These are phyloP conservation scores for Pemphredon lugubris DNA, from an alignment of 2,888 invertebrate genomes.

Conservation along the genomic window DNA sequence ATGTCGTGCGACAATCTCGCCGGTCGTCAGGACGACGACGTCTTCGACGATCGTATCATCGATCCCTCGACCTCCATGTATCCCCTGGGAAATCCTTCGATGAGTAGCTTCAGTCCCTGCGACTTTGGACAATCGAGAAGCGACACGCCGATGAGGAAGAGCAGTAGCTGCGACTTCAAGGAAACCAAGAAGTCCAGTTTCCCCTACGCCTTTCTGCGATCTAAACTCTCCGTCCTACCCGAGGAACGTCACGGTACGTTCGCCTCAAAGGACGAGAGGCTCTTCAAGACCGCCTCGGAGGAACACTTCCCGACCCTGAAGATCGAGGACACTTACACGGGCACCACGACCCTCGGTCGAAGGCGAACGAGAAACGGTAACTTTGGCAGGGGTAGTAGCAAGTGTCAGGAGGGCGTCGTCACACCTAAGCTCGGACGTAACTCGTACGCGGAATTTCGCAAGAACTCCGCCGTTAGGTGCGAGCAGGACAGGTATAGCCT, in stretches of 20 bases:
- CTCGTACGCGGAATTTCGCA: slow-evolving; percentile 72
- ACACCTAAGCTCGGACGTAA: slow-evolving; percentile 63
- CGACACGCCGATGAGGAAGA: slow-evolving; percentile 72
- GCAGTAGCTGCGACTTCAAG: slow-evolving; percentile 78
- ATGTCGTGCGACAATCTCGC: slow-evolving; percentile 78
- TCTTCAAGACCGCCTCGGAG: slow-evolving; percentile 84
- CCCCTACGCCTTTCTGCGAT: slow-evolving; percentile 89
- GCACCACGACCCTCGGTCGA: slow-evolving; percentile 78
- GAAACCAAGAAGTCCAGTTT: slow-evolving; percentile 85
- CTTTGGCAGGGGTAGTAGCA: slow-evolving; percentile 30
- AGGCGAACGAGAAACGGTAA: slow-evolving; percentile 67
- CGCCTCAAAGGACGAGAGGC: slow-evolving; percentile 80
- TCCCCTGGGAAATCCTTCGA: slow-evolving; percentile 34
- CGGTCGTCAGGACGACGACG: slow-evolving; percentile 62
- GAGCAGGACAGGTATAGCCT: slow-evolving; percentile 72
- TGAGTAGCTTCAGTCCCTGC: slow-evolving; percentile 69
- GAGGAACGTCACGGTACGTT: slow-evolving; percentile 84
- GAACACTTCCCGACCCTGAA: slow-evolving; percentile 82
- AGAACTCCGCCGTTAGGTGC: slow-evolving; percentile 55
- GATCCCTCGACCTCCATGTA: slow-evolving; percentile 24
- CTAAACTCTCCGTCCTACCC: slow-evolving; percentile 89
- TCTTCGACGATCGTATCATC: slow-evolving; percentile 55
- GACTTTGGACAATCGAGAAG: slow-evolving; percentile 68
- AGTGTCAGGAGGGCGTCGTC: slow-evolving; percentile 60
- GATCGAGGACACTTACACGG: slow-evolving; percentile 75